Evolutionary conservation across 2,113 vertebrate species (phyloP).

Genomic region (Oncorhynchus nerka): DNA sequence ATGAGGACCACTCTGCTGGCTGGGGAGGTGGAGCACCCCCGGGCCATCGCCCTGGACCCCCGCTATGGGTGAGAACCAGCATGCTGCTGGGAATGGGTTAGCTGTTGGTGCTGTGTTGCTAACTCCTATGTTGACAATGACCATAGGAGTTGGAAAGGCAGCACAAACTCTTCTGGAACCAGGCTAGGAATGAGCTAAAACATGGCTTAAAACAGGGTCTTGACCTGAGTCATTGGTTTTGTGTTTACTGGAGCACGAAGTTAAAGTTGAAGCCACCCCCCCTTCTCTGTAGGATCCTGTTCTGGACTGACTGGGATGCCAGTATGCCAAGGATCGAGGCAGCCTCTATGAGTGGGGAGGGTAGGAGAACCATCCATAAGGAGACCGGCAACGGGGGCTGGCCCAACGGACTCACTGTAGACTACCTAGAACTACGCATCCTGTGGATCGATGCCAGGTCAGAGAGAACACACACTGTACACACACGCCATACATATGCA

Average conservation of each 20-base stretch:
- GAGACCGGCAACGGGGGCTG: conserved; percentile 93
- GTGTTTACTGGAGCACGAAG: too few species aligned
- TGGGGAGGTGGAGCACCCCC: conserved; percentile 94
- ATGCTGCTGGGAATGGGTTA: too few species aligned
- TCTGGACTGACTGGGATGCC: conserved; percentile 98
- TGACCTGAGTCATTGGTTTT: too few species aligned
- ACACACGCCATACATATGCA: too few species aligned
- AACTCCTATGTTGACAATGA: too few species aligned
- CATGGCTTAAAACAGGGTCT: too few species aligned
- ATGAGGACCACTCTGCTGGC: conserved; percentile 94
- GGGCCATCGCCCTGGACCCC: conserved; percentile 92
- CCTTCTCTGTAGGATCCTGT: conserved; percentile 80
- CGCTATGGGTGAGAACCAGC: conserved; percentile 82
- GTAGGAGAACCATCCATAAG: conserved; percentile 90
- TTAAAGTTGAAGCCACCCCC: too few species aligned
- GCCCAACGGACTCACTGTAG: conserved; percentile 96
- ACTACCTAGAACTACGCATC: conserved; percentile 94
- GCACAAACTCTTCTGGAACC: too few species aligned
- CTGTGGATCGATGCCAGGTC: conserved; percentile 98
- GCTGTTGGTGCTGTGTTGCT: too few species aligned
- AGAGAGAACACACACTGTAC: too few species aligned
- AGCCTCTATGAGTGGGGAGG: conserved; percentile 92
- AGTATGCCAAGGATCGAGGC: conserved; percentile 93
- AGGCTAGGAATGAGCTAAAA: too few species aligned
- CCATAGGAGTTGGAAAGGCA: too few species aligned